phyloP scores from a whole-genome alignment of 2,113 vertebrate species.

The Sylvilagus bachmani region DNA sequence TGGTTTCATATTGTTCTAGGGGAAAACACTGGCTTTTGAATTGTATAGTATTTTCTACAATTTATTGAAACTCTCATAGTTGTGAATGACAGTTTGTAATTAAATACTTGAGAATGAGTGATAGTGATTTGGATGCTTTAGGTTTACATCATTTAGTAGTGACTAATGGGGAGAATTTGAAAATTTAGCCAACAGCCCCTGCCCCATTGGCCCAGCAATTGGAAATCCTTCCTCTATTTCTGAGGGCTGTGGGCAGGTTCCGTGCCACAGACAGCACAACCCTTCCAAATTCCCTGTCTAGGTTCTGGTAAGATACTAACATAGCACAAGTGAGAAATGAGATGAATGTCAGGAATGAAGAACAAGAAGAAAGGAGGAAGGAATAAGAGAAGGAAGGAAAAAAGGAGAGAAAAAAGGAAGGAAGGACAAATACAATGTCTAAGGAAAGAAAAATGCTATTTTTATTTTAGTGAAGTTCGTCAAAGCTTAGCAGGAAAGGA shows the following conservation, averaged over 20 bases:
- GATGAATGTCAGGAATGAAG: not conserved
- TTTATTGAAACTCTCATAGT: not conserved
- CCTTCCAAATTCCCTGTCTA: not conserved
- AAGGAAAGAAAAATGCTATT: not conserved
- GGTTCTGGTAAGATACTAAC: not conserved
- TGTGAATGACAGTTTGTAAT: not conserved
- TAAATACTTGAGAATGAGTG: not conserved
- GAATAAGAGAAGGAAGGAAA: fast-evolving
- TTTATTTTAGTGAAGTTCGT: not conserved
- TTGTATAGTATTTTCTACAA: not conserved
- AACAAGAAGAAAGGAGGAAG: fast-evolving
- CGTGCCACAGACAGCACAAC: not conserved
- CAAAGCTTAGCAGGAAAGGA: not conserved
- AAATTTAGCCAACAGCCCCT: not conserved
- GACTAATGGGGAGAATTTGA: not conserved
- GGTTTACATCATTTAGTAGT: not conserved
- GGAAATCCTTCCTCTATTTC: not conserved
- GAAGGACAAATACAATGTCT: not conserved
- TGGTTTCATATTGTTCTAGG: not conserved
- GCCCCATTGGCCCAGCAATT: not conserved
- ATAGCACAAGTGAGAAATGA: not conserved
- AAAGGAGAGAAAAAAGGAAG: not conserved
- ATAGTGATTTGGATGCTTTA: not conserved
- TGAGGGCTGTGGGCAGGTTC: not conserved
- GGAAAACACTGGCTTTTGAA: not conserved